Evolutionary conservation across 2,797 vertebrate species (phyloP), one percentile per base, ranked within the genome.

Genomic region (Megalops cyprinoides): DNA sequence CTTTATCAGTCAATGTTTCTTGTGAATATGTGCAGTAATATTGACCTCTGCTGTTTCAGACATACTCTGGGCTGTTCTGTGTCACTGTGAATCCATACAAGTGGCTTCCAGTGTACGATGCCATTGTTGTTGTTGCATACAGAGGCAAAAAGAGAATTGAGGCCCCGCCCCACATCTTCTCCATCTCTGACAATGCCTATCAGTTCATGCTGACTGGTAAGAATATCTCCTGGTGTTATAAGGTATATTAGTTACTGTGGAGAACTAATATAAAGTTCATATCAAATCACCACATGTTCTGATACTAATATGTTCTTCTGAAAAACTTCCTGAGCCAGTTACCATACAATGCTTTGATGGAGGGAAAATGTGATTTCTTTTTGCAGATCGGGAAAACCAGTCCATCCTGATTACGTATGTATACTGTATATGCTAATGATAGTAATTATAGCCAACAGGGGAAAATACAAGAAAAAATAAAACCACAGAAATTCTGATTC

Each of bases 101-200:
- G 91, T 96, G 95, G 96, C 93, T 97, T 87, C 96, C 97, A 0
- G 96, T 97, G 86, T 97, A 98, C 20, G 95, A 96, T 60, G 4
- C 94, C 0, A 83, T 82, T 79, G 96, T 96, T 78, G 97, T 97
- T 18, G 0, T 18, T 0, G 97, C 84, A 85, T 97, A 98, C 91
- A 87, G 96, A 87, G 97, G 97, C 87, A 97, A 98, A 81, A 97
- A 97, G 91, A 95, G 96, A 71, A 88, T 96, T 89, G 96, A 97
- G 90, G 96, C 95, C 79, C 97, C 97, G 10, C 96, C 96, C 67
- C 96, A 97, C 93, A 98, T 97, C 94, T 98, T 98, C 92, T 96
- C 97, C 90, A 97, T 98, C 93, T 98, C 97, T 82, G 97, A 98
- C 84, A 97, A 96, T 0, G 97, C 97, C 87, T 98, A 97, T 91